These are phyloP conservation scores for Athripsodes cinereus DNA, from an alignment of 2,888 invertebrate species.

Conservation along the genomic window DNA sequence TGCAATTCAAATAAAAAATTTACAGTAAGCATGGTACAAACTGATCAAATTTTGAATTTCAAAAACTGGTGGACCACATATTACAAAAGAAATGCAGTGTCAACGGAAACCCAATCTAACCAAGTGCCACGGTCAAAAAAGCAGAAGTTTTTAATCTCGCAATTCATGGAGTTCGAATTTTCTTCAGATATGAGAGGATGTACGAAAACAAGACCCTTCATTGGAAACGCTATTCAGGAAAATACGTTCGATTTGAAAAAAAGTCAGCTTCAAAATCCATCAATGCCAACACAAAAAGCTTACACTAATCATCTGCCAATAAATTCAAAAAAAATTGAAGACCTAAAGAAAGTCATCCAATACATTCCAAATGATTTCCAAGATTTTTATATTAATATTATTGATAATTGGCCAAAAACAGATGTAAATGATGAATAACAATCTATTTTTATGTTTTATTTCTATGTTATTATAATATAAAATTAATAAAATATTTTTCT, in stretches of 20 bases:
- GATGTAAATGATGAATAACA: no score
- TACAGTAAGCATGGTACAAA: not conserved
- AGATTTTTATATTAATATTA: not conserved
- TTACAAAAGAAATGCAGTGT: not conserved
- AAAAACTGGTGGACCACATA: not conserved
- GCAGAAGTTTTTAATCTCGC: not conserved
- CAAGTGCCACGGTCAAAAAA: not conserved
- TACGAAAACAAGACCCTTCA: not conserved
- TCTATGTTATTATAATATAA: no score
- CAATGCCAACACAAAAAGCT: not conserved
- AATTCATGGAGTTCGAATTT: not conserved
- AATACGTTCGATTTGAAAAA: not conserved
- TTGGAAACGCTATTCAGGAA: not conserved
- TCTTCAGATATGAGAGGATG: not conserved
- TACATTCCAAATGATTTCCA: not conserved
- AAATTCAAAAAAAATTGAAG: not conserved
- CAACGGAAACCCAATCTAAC: not conserved
- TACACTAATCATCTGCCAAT: not conserved
- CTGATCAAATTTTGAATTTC: not conserved
- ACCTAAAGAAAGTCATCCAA: not conserved
- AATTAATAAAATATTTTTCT: no score
- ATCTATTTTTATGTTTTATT: no score
- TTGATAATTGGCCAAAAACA: not conserved
- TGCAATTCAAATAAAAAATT: not conserved
- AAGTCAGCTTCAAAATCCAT: not conserved